Evolutionary conservation across 2,797 vertebrate species (phyloP).

Genomic region (Sylvia borin): DNA sequence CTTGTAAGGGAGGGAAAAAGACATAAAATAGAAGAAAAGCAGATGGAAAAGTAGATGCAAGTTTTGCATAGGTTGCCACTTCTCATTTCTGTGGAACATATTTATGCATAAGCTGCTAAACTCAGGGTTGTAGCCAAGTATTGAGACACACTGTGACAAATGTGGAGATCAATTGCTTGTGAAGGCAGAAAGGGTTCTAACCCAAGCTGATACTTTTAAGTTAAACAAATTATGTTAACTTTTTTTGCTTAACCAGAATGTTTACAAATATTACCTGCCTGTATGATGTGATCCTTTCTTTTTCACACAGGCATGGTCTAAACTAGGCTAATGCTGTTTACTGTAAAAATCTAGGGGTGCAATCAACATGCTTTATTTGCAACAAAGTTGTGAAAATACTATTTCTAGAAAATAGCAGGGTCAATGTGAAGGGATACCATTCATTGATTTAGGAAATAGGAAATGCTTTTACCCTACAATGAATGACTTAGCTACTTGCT

Average conservation of each 20-base stretch:
- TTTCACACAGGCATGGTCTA: not conserved
- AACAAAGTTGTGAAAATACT: not conserved
- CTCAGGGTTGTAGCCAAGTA: not conserved
- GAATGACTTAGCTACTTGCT: not conserved
- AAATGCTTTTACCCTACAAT: not conserved
- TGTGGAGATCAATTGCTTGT: conserved; percentile 3
- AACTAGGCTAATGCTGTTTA: not conserved
- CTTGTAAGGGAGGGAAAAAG: not conserved
- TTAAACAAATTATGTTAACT: conserved; percentile 19
- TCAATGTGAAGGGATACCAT: not conserved
- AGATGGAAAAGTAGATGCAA: conserved; percentile 26
- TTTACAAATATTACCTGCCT: conserved; percentile 1
- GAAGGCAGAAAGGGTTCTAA: conserved; percentile 34
- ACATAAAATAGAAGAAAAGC: conserved; percentile 11
- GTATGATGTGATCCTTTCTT: not conserved
- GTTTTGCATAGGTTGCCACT: conserved; percentile 22
- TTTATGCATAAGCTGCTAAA: conserved; percentile 22
- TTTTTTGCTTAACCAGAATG: not conserved
- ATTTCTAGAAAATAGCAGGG: not conserved
- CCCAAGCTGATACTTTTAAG: not conserved
- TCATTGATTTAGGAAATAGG: not conserved
- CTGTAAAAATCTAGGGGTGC: not conserved
- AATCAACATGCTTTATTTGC: not conserved
- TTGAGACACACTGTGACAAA: not conserved
- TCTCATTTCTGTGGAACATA: conserved; percentile 11